Base-by-base conservation (phyloP, 1,140 invertebrate species). In the Argopecten irradians region DNA sequence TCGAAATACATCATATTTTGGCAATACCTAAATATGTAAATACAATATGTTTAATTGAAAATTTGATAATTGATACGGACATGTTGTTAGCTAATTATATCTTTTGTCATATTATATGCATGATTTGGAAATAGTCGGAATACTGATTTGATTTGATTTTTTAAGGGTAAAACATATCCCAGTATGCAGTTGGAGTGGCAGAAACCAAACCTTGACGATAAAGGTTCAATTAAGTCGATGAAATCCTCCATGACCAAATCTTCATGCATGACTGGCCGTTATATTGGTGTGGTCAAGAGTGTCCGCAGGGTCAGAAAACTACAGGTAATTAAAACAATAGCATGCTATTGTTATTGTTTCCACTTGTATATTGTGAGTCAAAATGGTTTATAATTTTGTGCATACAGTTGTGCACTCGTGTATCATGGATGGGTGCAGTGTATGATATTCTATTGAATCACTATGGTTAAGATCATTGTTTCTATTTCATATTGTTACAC, bases 221-320 rank as follows among this genome's bases (percentile, higher is more conserved):
- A 11, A n/a, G 55, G 55, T 71, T 71, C 55, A 2, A n/a, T 71
- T 1, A 71, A 71, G 55, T 71, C 55, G 5, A 71, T 71, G 55
- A 71, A 71, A 28, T 71, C 55, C 13, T 16, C 55, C 14, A 71
- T 71, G 55, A 71, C 55, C 16, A 71, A 71, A 71, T 71, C 55
- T 7, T 71, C 55, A 71, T 71, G 22, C 55, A 71, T 71, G 55
- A 71, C 55, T 28, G 55, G 55, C 28, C 55, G 83, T 35, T 94
- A 91, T 90, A 92, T 93, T 35, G 94, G 93, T n/a, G 88, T 91
- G 86, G 92, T 94, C 9, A 92, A 89, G 43, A 91, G 92, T 88
- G 92, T 94, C 3, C 89, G 92, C 46, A 91, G 92, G 71, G 93
- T 94, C 9, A 86, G 94, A 22, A 93, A 92, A 90, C 82, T 94